These are phyloP conservation scores for Chamaea fasciata DNA, from an alignment of 2,113 vertebrate genomes.

Conservation along the genomic window DNA sequence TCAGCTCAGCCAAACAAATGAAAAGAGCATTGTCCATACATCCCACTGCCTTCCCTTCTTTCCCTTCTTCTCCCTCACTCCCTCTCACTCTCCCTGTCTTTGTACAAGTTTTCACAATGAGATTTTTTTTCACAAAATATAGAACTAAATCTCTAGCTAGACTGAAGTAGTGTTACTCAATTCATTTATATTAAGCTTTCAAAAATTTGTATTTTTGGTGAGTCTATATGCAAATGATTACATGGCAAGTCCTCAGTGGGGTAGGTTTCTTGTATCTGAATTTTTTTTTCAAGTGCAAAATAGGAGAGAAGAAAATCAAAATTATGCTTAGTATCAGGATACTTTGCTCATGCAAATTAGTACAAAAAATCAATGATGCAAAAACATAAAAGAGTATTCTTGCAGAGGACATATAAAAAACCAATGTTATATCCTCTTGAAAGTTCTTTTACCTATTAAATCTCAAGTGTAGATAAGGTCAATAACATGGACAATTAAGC, in stretches of 20 bases:
- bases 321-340: background rate
- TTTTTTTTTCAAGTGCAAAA: background rate
- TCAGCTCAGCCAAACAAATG: background rate
- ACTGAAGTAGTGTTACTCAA: background rate
- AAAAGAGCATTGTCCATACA: background rate
- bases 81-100: background rate
- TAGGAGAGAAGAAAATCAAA: background rate
- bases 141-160: background rate
- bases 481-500: background rate
- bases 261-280: background rate
- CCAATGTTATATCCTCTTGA: background rate
- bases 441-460: slow-evolving; percentile 1
- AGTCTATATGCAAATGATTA: background rate
- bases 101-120: background rate
- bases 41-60: background rate
- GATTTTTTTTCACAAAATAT: background rate
- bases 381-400: background rate
- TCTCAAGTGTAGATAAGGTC: background rate
- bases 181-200: slow-evolving; percentile 18
- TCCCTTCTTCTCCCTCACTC: background rate
- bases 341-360: background rate
- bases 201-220: background rate
- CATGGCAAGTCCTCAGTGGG: background rate
- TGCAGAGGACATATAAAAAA: background rate
- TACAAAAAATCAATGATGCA: background rate